Conservation (phyloP, 2,888 invertebrate genomes). For the Tachina grossa region DNA sequence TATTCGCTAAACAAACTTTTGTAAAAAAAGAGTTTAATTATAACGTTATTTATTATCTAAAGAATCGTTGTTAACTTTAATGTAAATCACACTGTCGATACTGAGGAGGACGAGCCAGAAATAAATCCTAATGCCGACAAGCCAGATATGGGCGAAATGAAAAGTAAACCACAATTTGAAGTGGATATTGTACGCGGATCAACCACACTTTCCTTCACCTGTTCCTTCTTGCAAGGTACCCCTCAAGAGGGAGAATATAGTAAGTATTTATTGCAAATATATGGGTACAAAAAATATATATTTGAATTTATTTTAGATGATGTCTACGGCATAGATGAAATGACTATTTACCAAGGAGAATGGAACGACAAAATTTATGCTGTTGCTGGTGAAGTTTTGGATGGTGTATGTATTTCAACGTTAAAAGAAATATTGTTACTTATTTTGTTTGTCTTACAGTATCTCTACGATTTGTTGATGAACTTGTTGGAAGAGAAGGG, state of each 20-base stretch:
- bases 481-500: slow-evolving; percentile 98
- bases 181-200: slow-evolving; percentile 92
- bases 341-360: slow-evolving; percentile 94
- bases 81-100: slow-evolving; percentile 97
- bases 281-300: not conserved
- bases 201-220: slow-evolving; percentile 91
- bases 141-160: slow-evolving; percentile 91
- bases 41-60: too few relatives aligned
- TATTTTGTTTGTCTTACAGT: slow-evolving; percentile 84
- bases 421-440: slow-evolving; percentile 78
- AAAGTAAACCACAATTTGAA: slow-evolving; percentile 95
- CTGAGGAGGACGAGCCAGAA: slow-evolving; percentile 88
- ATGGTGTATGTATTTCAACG: slow-evolving; percentile 88
- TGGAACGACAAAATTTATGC: slow-evolving; percentile 94
- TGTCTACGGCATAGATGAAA: slow-evolving; percentile 95
- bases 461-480: slow-evolving; percentile 96
- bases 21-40: too few relatives aligned
- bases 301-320: slow-evolving; percentile 86
- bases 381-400: slow-evolving; percentile 96
- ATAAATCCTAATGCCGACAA: slow-evolving; percentile 86
- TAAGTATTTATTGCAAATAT: slow-evolving; percentile 78
- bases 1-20: too few relatives aligned
- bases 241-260: slow-evolving; percentile 89
- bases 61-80: slow-evolving; percentile 91
- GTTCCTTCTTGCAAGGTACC: slow-evolving; percentile 89